Evolutionary conservation across 2,797 vertebrate genomes (phyloP), one percentile per base, ranked within the genome.

Genomic region (Synaphobranchus kaupii): DNA sequence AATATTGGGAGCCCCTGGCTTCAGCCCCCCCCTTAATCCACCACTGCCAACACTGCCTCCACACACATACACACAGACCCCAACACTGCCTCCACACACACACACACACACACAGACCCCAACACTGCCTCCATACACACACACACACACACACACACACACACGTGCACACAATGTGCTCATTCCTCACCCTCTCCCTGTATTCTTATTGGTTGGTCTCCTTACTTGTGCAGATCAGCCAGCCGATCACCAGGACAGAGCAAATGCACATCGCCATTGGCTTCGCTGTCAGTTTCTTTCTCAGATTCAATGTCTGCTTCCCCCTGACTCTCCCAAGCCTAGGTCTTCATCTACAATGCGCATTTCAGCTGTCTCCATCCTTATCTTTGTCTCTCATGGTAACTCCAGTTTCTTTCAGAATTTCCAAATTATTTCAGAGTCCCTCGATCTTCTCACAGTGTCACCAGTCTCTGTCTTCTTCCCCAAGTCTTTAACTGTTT

Each of bases 101-200:
- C 22, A 83, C 82, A 83, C 82, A 83, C 80, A 80, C 28, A 82
- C 58, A 47, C n/a, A n/a, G n/a, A n/a, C n/a, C n/a, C n/a, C n/a
- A n/a, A n/a, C n/a, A n/a, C n/a, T n/a, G n/a, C n/a, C n/a, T n/a
- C n/a, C n/a, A n/a, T 48, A 86, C 25, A 52, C 86, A 66, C 63
- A 60, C 80, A 71, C 78, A 83, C 60, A 71, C 56, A 63, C 78
- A 48, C 86, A 31, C 78, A 52, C 58, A 66, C 20, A 66, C 85
- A 15, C 25, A 78, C 12, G 28, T 60, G 52, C 52, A 68, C 28
- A 48, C 60, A 25, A 44, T 3, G 73, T 34, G 34, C 73, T 34
- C 39, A 39, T 1, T 76, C 31, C 28, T 7, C 31, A 22, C 68
- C 31, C 68, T 73, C n/a, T 8, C 68, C 68, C 68, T 60, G 15